Evolutionary conservation across 2,888 invertebrate species (phyloP).

Genomic region (Miltochrista miniata): DNA sequence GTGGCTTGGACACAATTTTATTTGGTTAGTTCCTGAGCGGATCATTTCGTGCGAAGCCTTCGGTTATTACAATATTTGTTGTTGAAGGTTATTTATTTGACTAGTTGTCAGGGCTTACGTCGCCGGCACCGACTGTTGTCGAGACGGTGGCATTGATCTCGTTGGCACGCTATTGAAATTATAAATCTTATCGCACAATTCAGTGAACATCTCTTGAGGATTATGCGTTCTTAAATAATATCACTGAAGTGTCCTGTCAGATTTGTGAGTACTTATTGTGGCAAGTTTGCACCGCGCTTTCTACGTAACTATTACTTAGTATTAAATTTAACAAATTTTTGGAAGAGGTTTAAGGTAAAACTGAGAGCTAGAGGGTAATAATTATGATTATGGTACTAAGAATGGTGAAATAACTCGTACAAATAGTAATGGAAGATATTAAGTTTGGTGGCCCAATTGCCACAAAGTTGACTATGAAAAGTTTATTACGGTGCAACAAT

Average conservation of each 20-base stretch:
- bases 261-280: constrained; percentile 13
- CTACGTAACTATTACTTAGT: constrained; percentile 10
- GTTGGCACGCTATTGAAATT: constrained; percentile 48
- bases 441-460: no score
- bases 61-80: constrained; percentile 80
- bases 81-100: constrained; percentile 75
- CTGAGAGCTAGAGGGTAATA: no score
- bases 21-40: constrained; percentile 39
- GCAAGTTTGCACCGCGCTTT: constrained; percentile 1
- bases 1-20: constrained; percentile 53
- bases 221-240: constrained; percentile 26
- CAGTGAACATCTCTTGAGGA: constrained; percentile 34
- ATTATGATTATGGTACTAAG: no score
- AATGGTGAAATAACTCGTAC: no score
- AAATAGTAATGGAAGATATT: no score
- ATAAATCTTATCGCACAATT: constrained; percentile 53
- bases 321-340: no score
- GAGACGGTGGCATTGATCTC: constrained; percentile 62
- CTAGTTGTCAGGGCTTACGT: constrained; percentile 60
- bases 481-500: no score
- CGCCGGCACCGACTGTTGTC: constrained; percentile 53
- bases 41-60: constrained; percentile 45
- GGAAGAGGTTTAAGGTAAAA: no score
- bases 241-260: constrained; percentile 23
- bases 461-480: no score